These are phyloP conservation scores for Peucedramus taeniatus DNA, from an alignment of 2,113 vertebrate genomes.

Conservation along the genomic window DNA sequence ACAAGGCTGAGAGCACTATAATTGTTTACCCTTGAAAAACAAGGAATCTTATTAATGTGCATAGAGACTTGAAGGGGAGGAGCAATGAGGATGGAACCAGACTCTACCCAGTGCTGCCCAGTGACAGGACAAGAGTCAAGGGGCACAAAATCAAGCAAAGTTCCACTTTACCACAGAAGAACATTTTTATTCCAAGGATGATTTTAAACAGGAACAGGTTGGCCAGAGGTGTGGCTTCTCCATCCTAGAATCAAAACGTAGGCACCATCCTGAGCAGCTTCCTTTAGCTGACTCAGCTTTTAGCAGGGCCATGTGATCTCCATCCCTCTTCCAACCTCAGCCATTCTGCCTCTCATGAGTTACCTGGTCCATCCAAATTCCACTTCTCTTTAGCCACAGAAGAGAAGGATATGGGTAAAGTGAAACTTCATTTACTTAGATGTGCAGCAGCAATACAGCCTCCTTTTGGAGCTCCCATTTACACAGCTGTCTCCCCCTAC, in stretches of 20 bases:
- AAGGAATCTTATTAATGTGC: too few relatives aligned
- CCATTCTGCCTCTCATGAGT: not conserved
- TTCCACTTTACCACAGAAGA: not conserved
- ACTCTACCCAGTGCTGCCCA: not conserved
- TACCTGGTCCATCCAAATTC: not conserved
- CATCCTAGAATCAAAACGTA: not conserved
- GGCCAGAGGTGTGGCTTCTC: not conserved
- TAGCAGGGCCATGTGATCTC: not conserved
- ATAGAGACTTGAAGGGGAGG: not conserved
- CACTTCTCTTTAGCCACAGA: not conserved
- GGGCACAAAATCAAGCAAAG: not conserved
- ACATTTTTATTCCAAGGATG: not conserved
- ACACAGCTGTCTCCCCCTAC: not conserved
- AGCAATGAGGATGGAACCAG: not conserved
- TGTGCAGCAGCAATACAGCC: not conserved
- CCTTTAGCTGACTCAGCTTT: not conserved
- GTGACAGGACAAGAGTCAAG: not conserved
- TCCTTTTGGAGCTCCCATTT: not conserved
- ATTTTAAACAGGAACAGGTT: not conserved
- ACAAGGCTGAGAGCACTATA: not conserved
- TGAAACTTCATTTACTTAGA: not conserved
- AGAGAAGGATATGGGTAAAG: not conserved
- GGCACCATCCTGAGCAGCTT: not conserved
- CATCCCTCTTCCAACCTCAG: not conserved
- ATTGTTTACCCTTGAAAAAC: not conserved